Evolutionary conservation across 2,797 vertebrate species (phyloP), one percentile per base, ranked within the genome.

Genomic region (Heteromormyrus szaboi): DNA sequence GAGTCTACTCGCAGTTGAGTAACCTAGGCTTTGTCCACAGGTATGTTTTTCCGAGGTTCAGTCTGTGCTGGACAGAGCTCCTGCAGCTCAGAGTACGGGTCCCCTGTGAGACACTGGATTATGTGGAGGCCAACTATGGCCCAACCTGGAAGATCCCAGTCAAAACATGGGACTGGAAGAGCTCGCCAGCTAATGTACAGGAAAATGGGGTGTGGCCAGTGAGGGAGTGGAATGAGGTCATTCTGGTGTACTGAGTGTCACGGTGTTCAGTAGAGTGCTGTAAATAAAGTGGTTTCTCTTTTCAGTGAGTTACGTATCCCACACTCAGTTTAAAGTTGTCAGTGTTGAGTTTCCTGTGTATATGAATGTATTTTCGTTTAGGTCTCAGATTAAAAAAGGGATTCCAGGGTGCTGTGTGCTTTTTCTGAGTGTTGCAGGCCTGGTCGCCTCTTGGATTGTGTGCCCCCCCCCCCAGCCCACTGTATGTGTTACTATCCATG

Each of bases 151-250:
- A 94, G 85, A 91, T 97, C 90, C 98, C 98, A 0, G 91, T 98
- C 84, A 97, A 94, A 92, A 94, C 14, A 0, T 99, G 98, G 98
- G 98, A 99, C 94, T 99, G 98, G 98, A 99, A 99, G 92, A 95
- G 91, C 3, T 99, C 98, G 0, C 98, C 98, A 0, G 94, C 95
- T 89, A 99, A 99, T 0, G 98, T 99, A 22, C 96, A 95, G 89
- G 96, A 96, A 89, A 99, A 98, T 0, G 98, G 98, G 17, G 81
- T 96, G 62, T 89, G 88, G 88, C 68, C 88, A 11, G 81, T 85
- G 25, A 72, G 83, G 33, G 62, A 86, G 19, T 86, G 83, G 88
- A 37, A 54, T 12, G 62, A 86, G 85, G 48, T 86, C 22, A 87
- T 87, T n/a, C 84, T 17, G 37, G 88, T 76, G 22, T 79, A 89